Evolutionary conservation across 2,888 invertebrate species (phyloP).

Genomic region (Acanthoscelides obtectus): DNA sequence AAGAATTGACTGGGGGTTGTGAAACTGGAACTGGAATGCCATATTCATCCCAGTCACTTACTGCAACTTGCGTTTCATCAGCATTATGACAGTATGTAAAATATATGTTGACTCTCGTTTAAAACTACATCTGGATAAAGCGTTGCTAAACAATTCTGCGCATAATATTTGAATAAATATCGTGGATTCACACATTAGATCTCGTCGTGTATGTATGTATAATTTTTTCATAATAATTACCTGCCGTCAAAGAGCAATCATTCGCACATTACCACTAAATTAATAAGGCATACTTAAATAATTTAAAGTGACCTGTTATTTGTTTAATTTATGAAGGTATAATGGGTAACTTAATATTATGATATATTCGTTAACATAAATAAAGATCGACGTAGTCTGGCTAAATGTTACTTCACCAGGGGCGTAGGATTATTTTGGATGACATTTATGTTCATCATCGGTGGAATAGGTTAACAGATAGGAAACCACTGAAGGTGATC

Average conservation of each 20-base stretch:
- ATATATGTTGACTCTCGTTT: neutral
- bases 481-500: neutral
- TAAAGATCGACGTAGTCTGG: neutral
- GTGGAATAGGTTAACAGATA: neutral
- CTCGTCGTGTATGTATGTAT: neutral
- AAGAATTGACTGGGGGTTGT: too few relatives aligned
- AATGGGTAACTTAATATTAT: neutral
- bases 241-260: neutral
- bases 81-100: too few relatives aligned
- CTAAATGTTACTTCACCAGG: neutral
- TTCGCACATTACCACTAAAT: neutral
- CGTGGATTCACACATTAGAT: neutral
- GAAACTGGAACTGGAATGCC: too few relatives aligned
- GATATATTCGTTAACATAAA: neutral
- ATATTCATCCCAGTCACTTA: too few relatives aligned
- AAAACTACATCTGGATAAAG: neutral
- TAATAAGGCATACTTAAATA: neutral
- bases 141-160: neutral
- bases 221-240: neutral
- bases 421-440: neutral
- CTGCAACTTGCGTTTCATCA: too few relatives aligned
- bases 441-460: neutral
- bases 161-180: neutral
- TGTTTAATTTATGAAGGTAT: neutral
- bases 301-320: neutral